These are phyloP conservation scores for Rhinolophus sinicus DNA, from an alignment of 2,113 vertebrate genomes.

Conservation along the genomic window DNA sequence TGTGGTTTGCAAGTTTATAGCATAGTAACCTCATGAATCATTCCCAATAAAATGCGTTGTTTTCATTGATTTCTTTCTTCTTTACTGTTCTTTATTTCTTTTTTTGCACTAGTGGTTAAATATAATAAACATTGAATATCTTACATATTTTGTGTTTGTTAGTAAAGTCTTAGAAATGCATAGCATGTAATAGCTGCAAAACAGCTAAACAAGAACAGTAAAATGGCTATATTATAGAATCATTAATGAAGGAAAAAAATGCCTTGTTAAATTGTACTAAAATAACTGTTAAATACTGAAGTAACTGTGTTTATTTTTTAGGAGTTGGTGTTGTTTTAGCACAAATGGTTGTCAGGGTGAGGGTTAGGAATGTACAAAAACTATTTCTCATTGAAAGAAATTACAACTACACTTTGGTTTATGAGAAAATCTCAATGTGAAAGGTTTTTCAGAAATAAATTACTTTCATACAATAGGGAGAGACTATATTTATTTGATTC, in stretches of 20 bases:
- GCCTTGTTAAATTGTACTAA: conserved; percentile 57
- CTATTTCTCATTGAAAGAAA: conserved; percentile 49
- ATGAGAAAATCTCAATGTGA: conserved; percentile 32
- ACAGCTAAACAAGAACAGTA: conserved; percentile 59
- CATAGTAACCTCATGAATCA: conserved; percentile 53
- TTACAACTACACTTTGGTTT: conserved; percentile 24
- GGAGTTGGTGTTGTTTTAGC: conserved; percentile 38
- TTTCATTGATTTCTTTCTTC: conserved; percentile 69
- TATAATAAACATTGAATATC: conserved; percentile 48
- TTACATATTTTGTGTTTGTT: conserved; percentile 43
- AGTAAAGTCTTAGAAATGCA: conserved; percentile 10
- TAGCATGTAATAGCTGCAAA: conserved; percentile 61
- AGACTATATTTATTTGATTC: not conserved
- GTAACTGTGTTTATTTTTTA: conserved; percentile 53
- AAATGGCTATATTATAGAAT: conserved; percentile 66
- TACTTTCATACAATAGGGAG: not conserved
- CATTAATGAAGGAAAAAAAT: conserved; percentile 71
- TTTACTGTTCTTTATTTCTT: not conserved
- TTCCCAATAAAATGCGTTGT: conserved; percentile 31
- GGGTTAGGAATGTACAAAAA: conserved; percentile 7
- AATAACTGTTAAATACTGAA: conserved; percentile 60
- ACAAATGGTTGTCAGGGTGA: not conserved
- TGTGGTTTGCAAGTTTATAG: conserved; percentile 10
- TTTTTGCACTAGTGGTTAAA: conserved; percentile 55
- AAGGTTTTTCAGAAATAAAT: conserved; percentile 41